Base-by-base conservation (phyloP, 2,797 vertebrate genomes). In the Rhinichthys osculus region DNA sequence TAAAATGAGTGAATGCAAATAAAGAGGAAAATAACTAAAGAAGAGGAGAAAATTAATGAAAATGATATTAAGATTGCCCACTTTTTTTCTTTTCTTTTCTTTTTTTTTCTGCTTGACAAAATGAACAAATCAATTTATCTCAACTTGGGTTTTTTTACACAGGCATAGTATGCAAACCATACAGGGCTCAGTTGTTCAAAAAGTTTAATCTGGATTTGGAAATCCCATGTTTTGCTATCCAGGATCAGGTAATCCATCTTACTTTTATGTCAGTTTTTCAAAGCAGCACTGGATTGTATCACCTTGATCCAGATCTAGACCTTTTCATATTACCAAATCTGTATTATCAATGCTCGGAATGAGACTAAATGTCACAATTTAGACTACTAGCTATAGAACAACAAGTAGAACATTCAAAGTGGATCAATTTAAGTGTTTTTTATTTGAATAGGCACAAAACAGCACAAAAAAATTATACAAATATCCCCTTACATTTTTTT, bases 401-500 rank as follows among this genome's bases (percentile, higher is more conserved):
- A n/a, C 16, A 33, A 21, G 73, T 64, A 42, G 38, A 71, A 50
- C n/a, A 23, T 21, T 21, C 6, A 70, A 14, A 7, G 7, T 67
- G 54, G 11, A 13, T 47, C 52, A 69, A 2, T 74, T 16, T 52
- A 19, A 30, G 6, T 81, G 19, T 5, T n/a, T 27, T 81, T 38
- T 52, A 9, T 83, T 40, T 14, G 13, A 70, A 87, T 21, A 79
- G 27, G 78, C 47, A 62, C 21, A 83, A 86, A 81, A 73, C 69
- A 74, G 30, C 64, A 73, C 17, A 19, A 17, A 6, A 78, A 73
- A 54, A 44, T 85, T 42, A 44, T 64, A 71, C 57, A 30, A n/a
- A 27, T 33, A 44, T 81, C 76, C 4, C 30, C 30, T 30, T 30
- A 30, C 23, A 10, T 57, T 74, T 44, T 67, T 30, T 30, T 30